Percentiles rank a stretch among this genome's conserved stretches.
phyloP scores from a whole-genome alignment of 1,140 invertebrate species.

The Ips typographus region DNA sequence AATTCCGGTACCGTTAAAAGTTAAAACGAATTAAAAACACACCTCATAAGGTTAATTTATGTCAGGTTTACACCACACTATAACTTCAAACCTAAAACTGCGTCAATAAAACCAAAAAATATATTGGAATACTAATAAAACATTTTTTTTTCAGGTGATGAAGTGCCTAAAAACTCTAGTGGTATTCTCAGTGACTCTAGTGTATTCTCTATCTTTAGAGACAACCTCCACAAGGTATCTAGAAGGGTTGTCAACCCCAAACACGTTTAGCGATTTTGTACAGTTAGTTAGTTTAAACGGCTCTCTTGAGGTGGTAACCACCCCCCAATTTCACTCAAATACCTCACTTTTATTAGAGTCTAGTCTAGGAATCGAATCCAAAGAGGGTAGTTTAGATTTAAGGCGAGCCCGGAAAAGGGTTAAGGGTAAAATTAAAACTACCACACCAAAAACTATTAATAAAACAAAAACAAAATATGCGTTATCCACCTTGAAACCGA shows the following conservation, averaged over 20 bases:
- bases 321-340: no score
- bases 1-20: slow-evolving; percentile 1
- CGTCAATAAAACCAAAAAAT: no score
- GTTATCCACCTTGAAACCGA: slow-evolving; percentile 16
- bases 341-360: neutral
- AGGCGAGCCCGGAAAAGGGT: neutral
- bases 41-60: neutral
- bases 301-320: no score
- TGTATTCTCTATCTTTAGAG: slow-evolving; percentile 35
- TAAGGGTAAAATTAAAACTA: no score
- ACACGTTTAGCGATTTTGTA: neutral
- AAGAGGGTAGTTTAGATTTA: slow-evolving; percentile 23
- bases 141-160: slow-evolving; percentile 45
- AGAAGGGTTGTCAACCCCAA: slow-evolving; percentile 19
- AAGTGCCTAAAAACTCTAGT: slow-evolving; percentile 37
- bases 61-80: no score
- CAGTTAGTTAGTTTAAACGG: no score
- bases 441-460: no score
- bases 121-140: no score
- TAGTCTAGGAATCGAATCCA: slow-evolving; percentile 23
- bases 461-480: neutral
- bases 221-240: slow-evolving; percentile 45
- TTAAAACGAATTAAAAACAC: neutral
- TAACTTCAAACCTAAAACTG: no score
- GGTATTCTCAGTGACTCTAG: slow-evolving; percentile 39